phyloP scores from a whole-genome alignment of 2,113 vertebrate species.

The Phrynocephalus versicolor region DNA sequence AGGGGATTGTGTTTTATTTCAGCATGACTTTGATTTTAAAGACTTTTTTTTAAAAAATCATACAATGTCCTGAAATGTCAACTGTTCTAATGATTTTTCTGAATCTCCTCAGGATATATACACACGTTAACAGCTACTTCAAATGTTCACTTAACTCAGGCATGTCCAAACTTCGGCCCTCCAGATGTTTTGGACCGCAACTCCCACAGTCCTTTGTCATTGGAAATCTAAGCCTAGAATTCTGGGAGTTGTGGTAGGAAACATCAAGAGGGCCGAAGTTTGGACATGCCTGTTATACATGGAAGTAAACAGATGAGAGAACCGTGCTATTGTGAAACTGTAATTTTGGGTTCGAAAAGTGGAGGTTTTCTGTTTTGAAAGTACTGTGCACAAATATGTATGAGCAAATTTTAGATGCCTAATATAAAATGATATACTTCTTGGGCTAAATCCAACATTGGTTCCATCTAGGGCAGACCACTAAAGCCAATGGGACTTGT shows the following conservation, averaged over 20 bases:
- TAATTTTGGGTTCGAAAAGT: too few species aligned
- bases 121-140: constrained; percentile 1
- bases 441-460: not conserved
- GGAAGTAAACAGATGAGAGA: too few species aligned
- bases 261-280: too few species aligned
- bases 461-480: not conserved
- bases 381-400: not conserved
- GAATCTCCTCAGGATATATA: not conserved
- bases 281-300: too few species aligned
- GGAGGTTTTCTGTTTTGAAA: not conserved
- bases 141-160: too few species aligned
- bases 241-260: too few species aligned
- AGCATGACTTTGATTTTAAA: not conserved
- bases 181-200: too few species aligned
- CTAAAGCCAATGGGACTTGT: too few species aligned
- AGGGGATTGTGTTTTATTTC: not conserved
- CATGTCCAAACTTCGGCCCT: too few species aligned
- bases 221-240: too few species aligned
- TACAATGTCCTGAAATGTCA: constrained; percentile 4
- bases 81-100: not conserved
- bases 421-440: not conserved
- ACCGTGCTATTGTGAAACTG: too few species aligned
- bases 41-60: not conserved
- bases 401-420: not conserved
- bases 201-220: too few species aligned